Evolutionary conservation across 2,888 invertebrate species (phyloP).

Genomic region (Euspilapteryx auroguttella): DNA sequence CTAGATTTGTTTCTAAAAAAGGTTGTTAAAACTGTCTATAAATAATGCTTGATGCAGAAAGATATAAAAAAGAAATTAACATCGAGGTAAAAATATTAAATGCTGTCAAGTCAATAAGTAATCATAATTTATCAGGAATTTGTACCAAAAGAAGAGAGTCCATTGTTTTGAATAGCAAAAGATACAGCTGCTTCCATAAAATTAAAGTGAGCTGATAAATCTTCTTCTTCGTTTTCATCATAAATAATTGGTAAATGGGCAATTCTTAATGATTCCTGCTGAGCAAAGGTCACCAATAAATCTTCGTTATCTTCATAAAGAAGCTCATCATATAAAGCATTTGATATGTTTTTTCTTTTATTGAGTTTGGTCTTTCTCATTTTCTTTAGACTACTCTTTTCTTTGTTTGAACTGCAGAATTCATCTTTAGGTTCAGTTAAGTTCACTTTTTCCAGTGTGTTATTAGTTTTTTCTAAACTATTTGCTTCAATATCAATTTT

Average conservation of each 20-base stretch:
- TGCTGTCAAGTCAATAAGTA: no score
- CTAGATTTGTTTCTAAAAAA: no score
- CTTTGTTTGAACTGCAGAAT: no score
- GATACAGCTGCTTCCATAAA: slow-evolving; percentile 74
- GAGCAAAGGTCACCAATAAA: not conserved
- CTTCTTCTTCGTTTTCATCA: slow-evolving; percentile 17
- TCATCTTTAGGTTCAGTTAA: not conserved
- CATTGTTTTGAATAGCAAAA: slow-evolving; percentile 74
- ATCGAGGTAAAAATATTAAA: no score
- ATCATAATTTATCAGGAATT: slow-evolving; percentile 50
- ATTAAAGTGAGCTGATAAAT: slow-evolving; percentile 38
- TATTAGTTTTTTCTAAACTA: not conserved
- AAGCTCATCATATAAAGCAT: not conserved
- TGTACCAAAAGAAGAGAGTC: slow-evolving; percentile 57
- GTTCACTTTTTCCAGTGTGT: not conserved
- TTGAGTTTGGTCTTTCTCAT: no score
- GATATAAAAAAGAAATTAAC: no score
- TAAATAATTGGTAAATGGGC: slow-evolving; percentile 9
- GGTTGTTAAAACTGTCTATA: no score
- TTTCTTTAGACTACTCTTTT: no score
- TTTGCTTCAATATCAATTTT: no score
- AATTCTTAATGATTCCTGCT: no score
- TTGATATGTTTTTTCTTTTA: no score
- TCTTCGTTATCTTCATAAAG: not conserved
- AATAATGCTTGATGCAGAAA: no score